Percentiles rank a stretch among this genome's conserved stretches.
These are phyloP conservation scores for Hedya salicella DNA, from an alignment of 2,888 invertebrate genomes.

Conservation along the genomic window DNA sequence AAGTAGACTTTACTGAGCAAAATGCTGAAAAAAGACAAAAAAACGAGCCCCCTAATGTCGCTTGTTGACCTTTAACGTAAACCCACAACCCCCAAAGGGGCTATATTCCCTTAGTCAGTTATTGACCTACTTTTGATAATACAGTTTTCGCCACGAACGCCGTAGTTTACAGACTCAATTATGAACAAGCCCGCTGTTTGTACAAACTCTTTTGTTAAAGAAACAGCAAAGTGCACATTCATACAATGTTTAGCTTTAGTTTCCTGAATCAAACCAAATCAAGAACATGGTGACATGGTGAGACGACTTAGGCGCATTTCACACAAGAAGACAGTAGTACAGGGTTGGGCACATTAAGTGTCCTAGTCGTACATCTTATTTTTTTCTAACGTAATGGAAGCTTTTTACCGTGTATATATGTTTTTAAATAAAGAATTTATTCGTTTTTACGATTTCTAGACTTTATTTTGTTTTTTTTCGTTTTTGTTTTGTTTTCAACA, in stretches of 20 bases:
- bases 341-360: no score
- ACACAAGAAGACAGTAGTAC: no score
- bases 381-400: no score
- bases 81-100: slow-evolving; percentile 25
- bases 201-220: not conserved
- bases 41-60: slow-evolving; percentile 25
- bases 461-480: no score
- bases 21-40: slow-evolving; percentile 10
- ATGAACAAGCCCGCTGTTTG: slow-evolving; percentile 13
- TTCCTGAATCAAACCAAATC: not conserved
- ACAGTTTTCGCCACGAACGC: not conserved
- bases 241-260: not conserved
- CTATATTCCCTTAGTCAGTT: slow-evolving; percentile 17
- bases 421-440: no score
- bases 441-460: no score
- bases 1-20: not conserved
- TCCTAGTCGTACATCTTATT: no score
- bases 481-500: no score
- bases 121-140: slow-evolving; percentile 24
- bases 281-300: not conserved
- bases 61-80: slow-evolving; percentile 28
- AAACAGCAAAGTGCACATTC: not conserved
- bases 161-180: slow-evolving; percentile 8
- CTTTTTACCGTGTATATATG: no score
- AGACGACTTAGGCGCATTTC: not conserved